Base-by-base conservation (phyloP, 1,140 invertebrate genomes). In the Microplitis mediator region DNA sequence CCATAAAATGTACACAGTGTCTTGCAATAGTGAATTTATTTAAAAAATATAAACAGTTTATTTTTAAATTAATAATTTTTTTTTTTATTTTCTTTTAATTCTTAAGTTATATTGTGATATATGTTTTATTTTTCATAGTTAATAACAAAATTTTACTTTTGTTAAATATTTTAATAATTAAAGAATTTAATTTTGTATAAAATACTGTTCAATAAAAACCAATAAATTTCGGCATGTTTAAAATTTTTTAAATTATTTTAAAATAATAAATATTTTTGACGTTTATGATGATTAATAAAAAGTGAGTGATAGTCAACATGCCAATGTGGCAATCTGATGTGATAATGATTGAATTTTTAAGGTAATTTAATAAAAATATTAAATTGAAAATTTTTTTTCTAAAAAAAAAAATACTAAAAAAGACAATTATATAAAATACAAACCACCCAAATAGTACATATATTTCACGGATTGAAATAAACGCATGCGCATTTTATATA, bases 341-440 rank as follows among this genome's bases (percentile, higher is more conserved):
- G 39, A 62, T 62, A n/a, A 62, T 62, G 60, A 62, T 62, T 9
- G 60, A 62, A 62, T 62, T 62, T 34, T 35, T 62, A 14, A 62
- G 60, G 60, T 62, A 32, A 62, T 9, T 23, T 5, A 62, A 31
- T 9, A 62, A 9, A 11, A 45, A 9, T 45, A 45, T 45, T 45
- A 6, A 45, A 23, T 3, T 45, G 11, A 45, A 45, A 45, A 3
- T 8, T 11, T 45, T 45, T 45, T 45, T 6, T 45, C 3, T 45
- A 45, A 45, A 3, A 9, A 45, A 45, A 45, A 45, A 45, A 45
- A 45, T 6, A 23, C 23, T 23, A 2, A 23, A 23, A 23, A 6
- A 5, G 11, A 45, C 11, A 3, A 45, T 45, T 6, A 45, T 9
- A 9, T 6, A 45, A 45, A 45, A 45, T 9, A 45, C 11, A 45